Conservation (phyloP, 2,797 vertebrate genomes). For the Scyliorhinus canicula region DNA sequence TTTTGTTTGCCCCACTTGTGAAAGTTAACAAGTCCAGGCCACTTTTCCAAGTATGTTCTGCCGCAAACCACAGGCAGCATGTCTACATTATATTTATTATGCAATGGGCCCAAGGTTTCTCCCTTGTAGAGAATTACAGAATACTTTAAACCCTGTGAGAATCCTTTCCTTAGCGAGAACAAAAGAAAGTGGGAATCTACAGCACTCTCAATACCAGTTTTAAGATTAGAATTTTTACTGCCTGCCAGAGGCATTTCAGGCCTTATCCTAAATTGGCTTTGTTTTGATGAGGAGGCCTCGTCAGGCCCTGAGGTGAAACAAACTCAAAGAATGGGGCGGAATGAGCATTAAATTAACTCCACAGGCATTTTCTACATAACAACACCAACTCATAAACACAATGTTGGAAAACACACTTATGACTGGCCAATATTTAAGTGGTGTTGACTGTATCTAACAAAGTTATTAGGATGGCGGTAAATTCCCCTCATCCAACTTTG, state of each 20-base stretch:
- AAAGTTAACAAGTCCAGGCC: not conserved
- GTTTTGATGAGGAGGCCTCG: not conserved
- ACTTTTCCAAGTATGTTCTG: not conserved
- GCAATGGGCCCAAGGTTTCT: not conserved
- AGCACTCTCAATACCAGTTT: not conserved
- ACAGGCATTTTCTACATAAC: not conserved
- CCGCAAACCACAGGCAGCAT: not conserved
- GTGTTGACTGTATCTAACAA: not conserved
- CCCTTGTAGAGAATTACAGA: not conserved
- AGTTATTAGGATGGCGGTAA: not conserved
- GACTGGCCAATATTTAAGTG: not conserved
- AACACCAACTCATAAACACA: not conserved
- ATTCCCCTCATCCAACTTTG: not conserved
- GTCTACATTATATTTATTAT: not conserved
- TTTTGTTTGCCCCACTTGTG: not conserved
- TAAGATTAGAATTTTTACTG: not conserved
- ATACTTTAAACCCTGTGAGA: not conserved
- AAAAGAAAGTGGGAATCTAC: not conserved
- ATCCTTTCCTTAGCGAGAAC: not conserved
- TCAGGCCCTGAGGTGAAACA: not conserved
- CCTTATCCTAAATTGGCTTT: not conserved
- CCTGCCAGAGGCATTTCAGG: not conserved
- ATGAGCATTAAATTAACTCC: not conserved
- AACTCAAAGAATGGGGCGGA: not conserved
- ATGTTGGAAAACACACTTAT: not conserved